phyloP scores from a whole-genome alignment of 1,140 invertebrate species.

The Caligus rogercresseyi region DNA sequence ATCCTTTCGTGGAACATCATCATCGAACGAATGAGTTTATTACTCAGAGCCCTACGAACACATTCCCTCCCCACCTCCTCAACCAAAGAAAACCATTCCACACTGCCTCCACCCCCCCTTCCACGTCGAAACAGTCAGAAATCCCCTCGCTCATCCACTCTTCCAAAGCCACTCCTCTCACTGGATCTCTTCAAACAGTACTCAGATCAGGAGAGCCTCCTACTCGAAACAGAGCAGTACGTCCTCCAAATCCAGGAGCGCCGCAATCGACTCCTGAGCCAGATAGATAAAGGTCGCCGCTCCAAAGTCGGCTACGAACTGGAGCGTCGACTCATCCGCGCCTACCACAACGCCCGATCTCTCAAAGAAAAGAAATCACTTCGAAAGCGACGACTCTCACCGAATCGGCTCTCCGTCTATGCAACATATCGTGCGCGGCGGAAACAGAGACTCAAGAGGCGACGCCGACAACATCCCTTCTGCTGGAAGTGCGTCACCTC shows the following conservation, averaged over 20 bases:
- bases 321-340: background rate
- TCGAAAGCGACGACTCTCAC: background rate
- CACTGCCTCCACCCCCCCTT: background rate
- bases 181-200: background rate
- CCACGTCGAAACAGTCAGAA: constrained; percentile 1
- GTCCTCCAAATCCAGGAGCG: constrained; percentile 6
- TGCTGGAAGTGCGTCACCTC: constrained; percentile 11
- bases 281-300: background rate
- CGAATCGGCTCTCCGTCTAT: background rate
- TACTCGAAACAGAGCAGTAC: constrained; percentile 9
- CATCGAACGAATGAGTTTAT: constrained; percentile 2
- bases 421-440: background rate
- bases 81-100: background rate
- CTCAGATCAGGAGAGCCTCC: constrained; percentile 3
- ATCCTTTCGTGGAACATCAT: background rate
- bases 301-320: background rate
- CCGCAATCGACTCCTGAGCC: background rate
- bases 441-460: background rate
- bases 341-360: background rate
- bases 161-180: background rate
- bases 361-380: background rate
- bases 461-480: constrained; percentile 1
- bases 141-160: background rate
- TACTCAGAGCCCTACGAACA: constrained; percentile 3
- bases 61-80: background rate